Evolutionary conservation across 2,888 invertebrate species (phyloP).

Genomic region (Drosophila koepferae): DNA sequence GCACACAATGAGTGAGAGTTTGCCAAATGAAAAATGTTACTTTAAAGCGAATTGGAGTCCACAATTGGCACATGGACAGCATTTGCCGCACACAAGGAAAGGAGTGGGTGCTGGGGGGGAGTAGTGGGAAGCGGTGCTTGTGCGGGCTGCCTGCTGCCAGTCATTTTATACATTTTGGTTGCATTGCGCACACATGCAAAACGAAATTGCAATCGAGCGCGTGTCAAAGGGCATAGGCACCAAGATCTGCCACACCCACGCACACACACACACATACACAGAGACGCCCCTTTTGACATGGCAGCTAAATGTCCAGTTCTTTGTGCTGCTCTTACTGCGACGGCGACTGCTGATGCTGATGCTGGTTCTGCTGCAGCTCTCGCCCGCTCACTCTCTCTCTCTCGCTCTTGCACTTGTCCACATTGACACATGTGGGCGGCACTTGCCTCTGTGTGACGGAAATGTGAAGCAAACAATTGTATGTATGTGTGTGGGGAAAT

Average conservation of each 20-base stretch:
- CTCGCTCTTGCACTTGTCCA: constrained; percentile 69
- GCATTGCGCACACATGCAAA: constrained; percentile 65
- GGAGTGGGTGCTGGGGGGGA: neutral
- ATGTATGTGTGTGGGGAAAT: constrained; percentile 4
- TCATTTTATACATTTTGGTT: constrained; percentile 73
- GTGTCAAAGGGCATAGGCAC: constrained; percentile 70
- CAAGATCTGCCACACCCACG: constrained; percentile 46
- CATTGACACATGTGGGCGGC: constrained; percentile 76
- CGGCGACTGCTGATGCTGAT: constrained; percentile 19
- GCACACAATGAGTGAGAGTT: neutral
- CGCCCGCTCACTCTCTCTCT: constrained; percentile 6
- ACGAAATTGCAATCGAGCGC: constrained; percentile 71
- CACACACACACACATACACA: neutral
- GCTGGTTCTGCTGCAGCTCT: constrained; percentile 20
- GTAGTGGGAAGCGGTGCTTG: neutral
- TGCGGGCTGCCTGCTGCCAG: constrained; percentile 62
- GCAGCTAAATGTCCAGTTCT: constrained; percentile 66
- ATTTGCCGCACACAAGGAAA: constrained; percentile 12
- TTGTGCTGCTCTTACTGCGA: constrained; percentile 38
- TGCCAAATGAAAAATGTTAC: constrained; percentile 72
- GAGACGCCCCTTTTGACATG: constrained; percentile 33
- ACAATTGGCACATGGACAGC: constrained; percentile 53
- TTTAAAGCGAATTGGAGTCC: constrained; percentile 70
- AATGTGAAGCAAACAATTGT: constrained; percentile 72
- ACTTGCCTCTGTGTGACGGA: constrained; percentile 67